Base-by-base conservation (phyloP, 2,888 invertebrate species). In the Biston betularia region DNA sequence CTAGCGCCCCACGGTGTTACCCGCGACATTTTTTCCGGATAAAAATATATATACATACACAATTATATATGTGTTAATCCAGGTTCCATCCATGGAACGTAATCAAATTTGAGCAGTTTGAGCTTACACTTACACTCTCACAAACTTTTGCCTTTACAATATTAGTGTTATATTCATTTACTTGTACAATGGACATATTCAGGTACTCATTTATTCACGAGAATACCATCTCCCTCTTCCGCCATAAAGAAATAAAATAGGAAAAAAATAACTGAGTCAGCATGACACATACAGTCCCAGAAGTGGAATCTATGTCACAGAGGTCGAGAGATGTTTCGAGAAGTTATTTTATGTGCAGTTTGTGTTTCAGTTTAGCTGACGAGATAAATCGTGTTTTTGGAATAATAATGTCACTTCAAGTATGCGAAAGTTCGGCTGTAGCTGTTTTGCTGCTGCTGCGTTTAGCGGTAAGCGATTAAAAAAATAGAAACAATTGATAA, bases 371-470 rank as follows among this genome's bases (percentile, higher is more conserved):
- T 76, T 86, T 92, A 74, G 82, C 85, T 63, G 85, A 86, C 65
- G 90, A 92, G 80, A 86, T 92, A 73, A 79, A 89, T 77, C 88
- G 89, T 78, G 84, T 91, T 78, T 92, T 92, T 69, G 90, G 92
- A 66, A 84, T 90, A 79, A 91, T 90, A 82, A 92, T 93, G 92
- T 92, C 92, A 74, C 85, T 92, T 70, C 90, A 92, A 87, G 90
- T 92, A 64, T 91, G 90, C 67, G 88, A 90, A 80, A 90, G 91
- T 81, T 92, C 90, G 34, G 89, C 89, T 38, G 88, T 90, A n/a
- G 91, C 90, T 48, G 89, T 91, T 67, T 79, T 92, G 74, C 88
- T 93, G 63, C 78, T 92, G 76, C 80, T 92, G 64, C 89, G 90
- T 72, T 84, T 92, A 75, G 90, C 90, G 79, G 91, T 91, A 77